Evolutionary conservation across 2,888 invertebrate genomes (phyloP).

Genomic region (Chymomyza caudatula): DNA sequence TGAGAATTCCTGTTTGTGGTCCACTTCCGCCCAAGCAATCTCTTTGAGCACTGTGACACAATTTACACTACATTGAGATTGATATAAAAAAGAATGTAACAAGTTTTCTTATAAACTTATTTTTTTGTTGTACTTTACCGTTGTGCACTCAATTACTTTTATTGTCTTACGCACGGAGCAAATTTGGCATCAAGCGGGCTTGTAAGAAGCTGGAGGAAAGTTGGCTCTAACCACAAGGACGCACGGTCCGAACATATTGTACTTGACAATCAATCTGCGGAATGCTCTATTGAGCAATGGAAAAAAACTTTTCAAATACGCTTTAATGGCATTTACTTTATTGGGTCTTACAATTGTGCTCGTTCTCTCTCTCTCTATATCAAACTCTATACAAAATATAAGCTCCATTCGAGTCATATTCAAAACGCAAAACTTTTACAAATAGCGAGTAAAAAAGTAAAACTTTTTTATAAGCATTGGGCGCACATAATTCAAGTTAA

Average conservation of each 20-base stretch:
- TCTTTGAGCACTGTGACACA: constrained; percentile 42
- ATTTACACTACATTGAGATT: constrained; percentile 66
- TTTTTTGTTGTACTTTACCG: neutral
- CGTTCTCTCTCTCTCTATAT: neutral
- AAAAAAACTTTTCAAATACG: constrained; percentile 54
- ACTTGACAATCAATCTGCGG: constrained; percentile 70
- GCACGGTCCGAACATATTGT: constrained; percentile 31
- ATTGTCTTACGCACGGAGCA: constrained; percentile 67
- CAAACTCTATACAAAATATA: neutral
- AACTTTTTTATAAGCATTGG: neutral
- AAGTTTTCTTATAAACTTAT: neutral
- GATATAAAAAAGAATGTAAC: constrained; percentile 22
- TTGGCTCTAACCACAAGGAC: neutral
- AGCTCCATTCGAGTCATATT: neutral
- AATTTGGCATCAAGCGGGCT: neutral
- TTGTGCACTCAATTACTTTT: constrained; percentile 67
- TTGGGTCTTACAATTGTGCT: neutral
- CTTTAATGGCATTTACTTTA: constrained; percentile 62
- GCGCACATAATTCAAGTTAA: constrained; percentile 53
- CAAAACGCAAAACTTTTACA: constrained; percentile 44
- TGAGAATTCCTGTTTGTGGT: neutral
- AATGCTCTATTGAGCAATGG: constrained; percentile 45
- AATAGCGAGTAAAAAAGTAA: neutral
- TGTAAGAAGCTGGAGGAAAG: neutral
- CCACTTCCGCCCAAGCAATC: neutral